Base-by-base conservation (phyloP, 2,113 vertebrate species). In the Carassius auratus region DNA sequence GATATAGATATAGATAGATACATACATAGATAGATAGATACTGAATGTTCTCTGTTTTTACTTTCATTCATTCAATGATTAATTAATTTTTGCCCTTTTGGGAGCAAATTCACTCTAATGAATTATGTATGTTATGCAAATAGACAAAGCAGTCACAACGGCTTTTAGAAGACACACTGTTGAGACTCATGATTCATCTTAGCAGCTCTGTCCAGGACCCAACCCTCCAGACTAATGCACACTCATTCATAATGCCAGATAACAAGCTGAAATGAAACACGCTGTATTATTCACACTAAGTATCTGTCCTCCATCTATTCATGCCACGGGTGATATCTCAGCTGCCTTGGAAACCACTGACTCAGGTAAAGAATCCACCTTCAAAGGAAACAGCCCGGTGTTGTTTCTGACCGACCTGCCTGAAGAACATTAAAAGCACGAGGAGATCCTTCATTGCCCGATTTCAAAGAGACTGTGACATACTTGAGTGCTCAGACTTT, bases 401-500 rank as follows among this genome's bases (percentile, higher is more conserved):
- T 86, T 86, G 38, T 74, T 85, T 80, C 50, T 85, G 15, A 50
- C 50, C 8, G 14, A 71, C 64, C 55, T 71, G 61, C 14, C 64
- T 77, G 68, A 73, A 48, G 19, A 73, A 79, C 5, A 0, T 33
- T 78, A 79, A 73, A 87, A 84, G 81, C 73, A 50, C 14, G 17
- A 83, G 81, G 57, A 73, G 50, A 69, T 79, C 64, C 81, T 79
- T 62, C 81, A 87, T 52, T 42, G 30, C 13, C 52, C 26, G 33
- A 45, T 85, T 85, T 85, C 76, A 85, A 84, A 84, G 83, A 33
- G 52, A 17, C 73, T 8, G 59, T 48, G 74, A 76, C 38, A 75
- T 64, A 64, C 71, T 84, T 66, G 8, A 84, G 21, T 59, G 76
- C 50, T 73, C 76, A 85, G 69, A 17, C 52, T 59, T 80, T 57